Percentiles rank a stretch among this genome's conserved stretches.
phyloP scores from a whole-genome alignment of 2,113 vertebrate genomes.

The Mirza zaza region DNA sequence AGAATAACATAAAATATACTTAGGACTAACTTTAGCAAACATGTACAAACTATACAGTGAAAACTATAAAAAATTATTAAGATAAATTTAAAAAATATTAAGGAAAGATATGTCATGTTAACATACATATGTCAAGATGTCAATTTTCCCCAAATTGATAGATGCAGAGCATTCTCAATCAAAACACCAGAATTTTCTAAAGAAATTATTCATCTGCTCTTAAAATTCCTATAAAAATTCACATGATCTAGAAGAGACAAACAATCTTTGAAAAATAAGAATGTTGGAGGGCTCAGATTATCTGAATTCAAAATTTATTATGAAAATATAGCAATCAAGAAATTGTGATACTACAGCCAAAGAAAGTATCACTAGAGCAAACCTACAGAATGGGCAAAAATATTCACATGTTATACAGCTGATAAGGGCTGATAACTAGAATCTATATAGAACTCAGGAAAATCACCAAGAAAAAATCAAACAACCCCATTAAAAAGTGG shows the following conservation, averaged over 20 bases:
- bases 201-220: background rate
- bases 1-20: background rate
- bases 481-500: no score
- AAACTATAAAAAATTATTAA: background rate
- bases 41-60: background rate
- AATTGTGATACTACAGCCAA: no score
- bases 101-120: background rate
- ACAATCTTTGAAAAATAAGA: slow-evolving; percentile 12
- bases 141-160: background rate
- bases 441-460: no score
- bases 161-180: background rate
- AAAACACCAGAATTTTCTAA: background rate
- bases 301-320: background rate
- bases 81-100: background rate
- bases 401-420: no score
- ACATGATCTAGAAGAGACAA: background rate
- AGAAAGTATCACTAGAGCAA: no score
- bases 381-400: no score
- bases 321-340: background rate
- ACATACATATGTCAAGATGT: background rate
- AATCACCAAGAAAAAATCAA: no score
- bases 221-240: background rate
- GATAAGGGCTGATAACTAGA: no score
- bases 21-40: background rate
- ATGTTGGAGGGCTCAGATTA: background rate